phyloP scores from a whole-genome alignment of 92 coral and sea anemone species.

The Scolanthus callimorphus region DNA sequence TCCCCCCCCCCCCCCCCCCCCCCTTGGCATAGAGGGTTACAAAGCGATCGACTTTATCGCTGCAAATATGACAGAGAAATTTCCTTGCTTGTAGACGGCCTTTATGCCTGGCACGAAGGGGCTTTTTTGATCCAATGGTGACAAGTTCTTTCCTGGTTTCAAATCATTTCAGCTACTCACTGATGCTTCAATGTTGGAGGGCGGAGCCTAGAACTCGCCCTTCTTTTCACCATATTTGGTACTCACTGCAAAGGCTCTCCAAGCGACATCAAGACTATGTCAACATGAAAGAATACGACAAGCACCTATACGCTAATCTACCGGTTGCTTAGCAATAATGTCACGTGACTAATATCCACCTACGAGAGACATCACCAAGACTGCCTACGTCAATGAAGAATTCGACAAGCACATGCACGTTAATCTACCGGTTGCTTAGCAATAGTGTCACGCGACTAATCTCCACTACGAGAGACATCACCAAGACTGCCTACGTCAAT shows the following conservation, averaged over 20 bases:
- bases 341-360: too few relatives aligned
- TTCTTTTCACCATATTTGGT: not conserved
- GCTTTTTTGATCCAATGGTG: too few relatives aligned
- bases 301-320: conserved; percentile 17
- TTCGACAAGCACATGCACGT: conserved; percentile 15
- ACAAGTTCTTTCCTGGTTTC: too few relatives aligned
- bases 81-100: too few relatives aligned
- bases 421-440: conserved; percentile 1
- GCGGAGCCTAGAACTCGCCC: conserved; percentile 9
- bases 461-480: too few relatives aligned
- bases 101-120: too few relatives aligned
- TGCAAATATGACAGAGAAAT: too few relatives aligned
- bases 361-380: conserved; percentile 1
- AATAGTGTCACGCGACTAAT: too few relatives aligned
- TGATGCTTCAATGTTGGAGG: conserved; percentile 29
- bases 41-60: too few relatives aligned
- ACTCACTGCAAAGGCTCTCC: not conserved
- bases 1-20: too few relatives aligned
- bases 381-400: conserved; percentile 9
- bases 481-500: conserved; percentile 10
- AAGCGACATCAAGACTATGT: conserved; percentile 7
- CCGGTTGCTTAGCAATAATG: too few relatives aligned
- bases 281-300: conserved; percentile 20
- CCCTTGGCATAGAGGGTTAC: too few relatives aligned
- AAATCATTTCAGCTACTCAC: conserved; percentile 6